Base-by-base conservation (phyloP, 2,113 vertebrate species). In the Sander lucioperca region DNA sequence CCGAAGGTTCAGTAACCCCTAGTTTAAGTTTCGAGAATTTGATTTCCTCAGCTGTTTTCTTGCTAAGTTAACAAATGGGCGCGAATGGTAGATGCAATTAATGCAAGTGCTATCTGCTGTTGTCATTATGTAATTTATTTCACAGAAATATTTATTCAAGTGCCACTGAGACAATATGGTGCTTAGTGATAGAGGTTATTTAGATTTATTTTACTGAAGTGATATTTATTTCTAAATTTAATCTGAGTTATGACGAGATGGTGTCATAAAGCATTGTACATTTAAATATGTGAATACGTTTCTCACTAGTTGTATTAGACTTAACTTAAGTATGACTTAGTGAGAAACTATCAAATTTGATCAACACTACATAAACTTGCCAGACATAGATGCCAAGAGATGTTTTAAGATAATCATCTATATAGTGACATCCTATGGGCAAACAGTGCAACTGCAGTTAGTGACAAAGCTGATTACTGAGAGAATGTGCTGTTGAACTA, bases 351-450 rank as follows among this genome's bases (percentile, higher is more conserved):
- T 6, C 0, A 61, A 51, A 58, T 83, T 69, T 64, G 13, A 48
- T 63, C 14, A 72, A 2, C 30, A 19, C 9, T 27, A 19, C n/a
- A 65, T 47, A 16, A 48, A 74, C 58, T 30, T 51, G 39, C 10
- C 57, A 78, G 30, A 39, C 19, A 43, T 66, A 5, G 27, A 19
- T 21, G 18, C 6, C 18, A 51, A 18, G n/a, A 83, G 59, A 51
- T n/a, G 68, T 15, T 62, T 62, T 25, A 23, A 58, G 47, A 90
- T 88, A 76, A 88, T 67, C 70, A 61, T 82, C 57, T 84, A 86
- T 80, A 80, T 83, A 92, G 88, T 88, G 93, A 92, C 93, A 93
- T 47, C 89, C 84, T 47, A 85, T 92, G 93, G 91, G 13, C 67
- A 84, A 87, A 89, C 23, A 15, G 48, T 84, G 88, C 25, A 92